Evolutionary conservation across 1,140 invertebrate genomes (phyloP).

Genomic region (Drosophila asahinai): DNA sequence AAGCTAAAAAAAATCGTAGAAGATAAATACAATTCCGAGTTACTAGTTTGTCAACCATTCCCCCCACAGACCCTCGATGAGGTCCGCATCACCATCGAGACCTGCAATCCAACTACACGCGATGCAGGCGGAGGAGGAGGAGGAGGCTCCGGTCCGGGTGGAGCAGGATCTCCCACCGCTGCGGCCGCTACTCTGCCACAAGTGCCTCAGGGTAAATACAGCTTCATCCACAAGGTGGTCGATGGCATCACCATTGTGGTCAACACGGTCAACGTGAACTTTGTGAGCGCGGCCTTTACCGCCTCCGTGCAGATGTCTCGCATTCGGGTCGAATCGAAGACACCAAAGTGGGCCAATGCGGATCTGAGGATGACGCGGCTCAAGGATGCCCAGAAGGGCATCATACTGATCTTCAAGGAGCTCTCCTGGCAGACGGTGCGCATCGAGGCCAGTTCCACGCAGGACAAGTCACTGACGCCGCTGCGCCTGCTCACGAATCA

Average conservation of each 20-base stretch:
- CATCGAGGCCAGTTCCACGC: constrained; percentile 95
- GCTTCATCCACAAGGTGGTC: constrained; percentile 97
- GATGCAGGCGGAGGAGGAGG: constrained; percentile 70
- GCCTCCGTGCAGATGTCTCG: constrained; percentile 97
- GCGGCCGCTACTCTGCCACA: constrained; percentile 67
- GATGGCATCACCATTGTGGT: constrained; percentile 98
- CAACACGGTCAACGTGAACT: constrained; percentile 96
- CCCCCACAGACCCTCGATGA: constrained; percentile 94
- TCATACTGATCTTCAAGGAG: constrained; percentile 98
- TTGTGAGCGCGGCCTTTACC: constrained; percentile 96
- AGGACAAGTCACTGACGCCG: constrained; percentile 93
- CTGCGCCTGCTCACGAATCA: constrained; percentile 97
- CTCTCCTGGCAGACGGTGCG: constrained; percentile 98
- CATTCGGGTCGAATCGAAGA: constrained; percentile 96
- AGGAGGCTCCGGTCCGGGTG: constrained; percentile 40
- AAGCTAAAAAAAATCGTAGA: too few relatives aligned
- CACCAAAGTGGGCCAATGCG: constrained; percentile 93
- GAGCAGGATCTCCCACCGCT: constrained; percentile 34
- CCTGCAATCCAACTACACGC: constrained; percentile 92
- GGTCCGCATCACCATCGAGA: constrained; percentile 95
- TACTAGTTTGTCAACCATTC: not conserved
- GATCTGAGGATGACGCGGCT: constrained; percentile 95
- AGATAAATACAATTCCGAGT: too few relatives aligned
- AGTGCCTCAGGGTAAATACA: constrained; percentile 89
- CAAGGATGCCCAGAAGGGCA: constrained; percentile 94